Evolutionary conservation across 2,113 vertebrate genomes (phyloP).

Genomic region (Onychorhynchus coronatus): DNA sequence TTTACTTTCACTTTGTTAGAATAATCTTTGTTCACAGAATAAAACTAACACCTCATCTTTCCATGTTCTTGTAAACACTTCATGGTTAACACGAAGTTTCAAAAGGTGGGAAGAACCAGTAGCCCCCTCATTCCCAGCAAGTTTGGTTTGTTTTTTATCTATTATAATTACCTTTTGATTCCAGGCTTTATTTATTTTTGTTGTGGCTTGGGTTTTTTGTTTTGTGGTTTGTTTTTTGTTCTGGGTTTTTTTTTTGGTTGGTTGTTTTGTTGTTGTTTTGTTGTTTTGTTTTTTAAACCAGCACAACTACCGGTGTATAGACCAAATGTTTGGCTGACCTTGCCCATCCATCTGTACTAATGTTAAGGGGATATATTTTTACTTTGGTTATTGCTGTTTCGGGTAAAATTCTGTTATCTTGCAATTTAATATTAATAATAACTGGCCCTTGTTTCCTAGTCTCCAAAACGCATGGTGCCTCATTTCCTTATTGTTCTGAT

Average conservation of each 20-base stretch:
- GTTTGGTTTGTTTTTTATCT: background rate
- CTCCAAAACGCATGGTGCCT: background rate
- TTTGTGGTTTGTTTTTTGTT: background rate
- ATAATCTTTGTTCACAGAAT: background rate
- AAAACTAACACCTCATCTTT: background rate
- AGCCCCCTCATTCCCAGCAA: background rate
- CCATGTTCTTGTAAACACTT: background rate
- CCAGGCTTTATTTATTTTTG: background rate
- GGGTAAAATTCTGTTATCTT: background rate
- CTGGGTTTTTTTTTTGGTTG: too few relatives aligned
- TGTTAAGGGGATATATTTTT: background rate
- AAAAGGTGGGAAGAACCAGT: background rate
- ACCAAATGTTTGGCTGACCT: background rate
- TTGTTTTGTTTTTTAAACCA: background rate
- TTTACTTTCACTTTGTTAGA: background rate
- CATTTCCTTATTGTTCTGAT: constrained; percentile 11
- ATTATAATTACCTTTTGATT: background rate
- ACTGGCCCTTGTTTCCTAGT: constrained; percentile 1
- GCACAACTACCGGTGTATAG: background rate
- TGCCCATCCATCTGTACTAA: background rate
- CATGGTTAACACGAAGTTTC: background rate
- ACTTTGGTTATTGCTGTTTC: background rate
- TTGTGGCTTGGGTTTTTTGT: background rate
- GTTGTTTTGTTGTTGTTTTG: background rate
- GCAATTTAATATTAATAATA: background rate